Percentiles rank a stretch among this genome's conserved stretches.
Evolutionary conservation across 2,113 vertebrate genomes (phyloP).

Genomic region (Pangasianodon gigas): DNA sequence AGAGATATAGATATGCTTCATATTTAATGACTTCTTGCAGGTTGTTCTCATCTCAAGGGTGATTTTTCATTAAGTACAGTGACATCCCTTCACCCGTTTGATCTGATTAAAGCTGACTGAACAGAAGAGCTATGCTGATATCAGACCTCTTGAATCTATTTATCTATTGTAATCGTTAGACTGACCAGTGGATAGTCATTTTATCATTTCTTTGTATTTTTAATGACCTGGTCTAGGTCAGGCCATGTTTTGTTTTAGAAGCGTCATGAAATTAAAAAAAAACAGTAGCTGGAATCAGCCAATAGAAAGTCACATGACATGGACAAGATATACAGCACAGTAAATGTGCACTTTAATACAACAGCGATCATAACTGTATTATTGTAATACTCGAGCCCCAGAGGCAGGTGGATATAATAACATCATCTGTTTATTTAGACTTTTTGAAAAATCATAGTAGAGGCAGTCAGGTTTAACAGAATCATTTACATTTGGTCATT

Average conservation of each 20-base stretch:
- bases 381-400: background rate
- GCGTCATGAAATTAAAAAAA: background rate
- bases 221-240: background rate
- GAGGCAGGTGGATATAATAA: background rate
- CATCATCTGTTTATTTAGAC: background rate
- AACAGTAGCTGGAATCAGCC: background rate
- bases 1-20: background rate
- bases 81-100: background rate
- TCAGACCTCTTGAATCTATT: background rate
- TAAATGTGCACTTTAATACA: background rate
- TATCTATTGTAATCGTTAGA: background rate
- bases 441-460: background rate
- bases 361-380: background rate
- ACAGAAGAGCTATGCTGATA: background rate
- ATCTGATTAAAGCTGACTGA: background rate
- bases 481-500: background rate
- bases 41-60: background rate
- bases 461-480: background rate
- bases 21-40: background rate
- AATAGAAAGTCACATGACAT: background rate
- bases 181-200: background rate
- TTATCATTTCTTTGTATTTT: background rate
- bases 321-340: background rate
- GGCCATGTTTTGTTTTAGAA: background rate
- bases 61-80: conserved; percentile 6